Percentiles rank a stretch among this genome's conserved stretches.
Conservation (phyloP, 2,113 vertebrate genomes). For the Megaceryle torquata region DNA sequence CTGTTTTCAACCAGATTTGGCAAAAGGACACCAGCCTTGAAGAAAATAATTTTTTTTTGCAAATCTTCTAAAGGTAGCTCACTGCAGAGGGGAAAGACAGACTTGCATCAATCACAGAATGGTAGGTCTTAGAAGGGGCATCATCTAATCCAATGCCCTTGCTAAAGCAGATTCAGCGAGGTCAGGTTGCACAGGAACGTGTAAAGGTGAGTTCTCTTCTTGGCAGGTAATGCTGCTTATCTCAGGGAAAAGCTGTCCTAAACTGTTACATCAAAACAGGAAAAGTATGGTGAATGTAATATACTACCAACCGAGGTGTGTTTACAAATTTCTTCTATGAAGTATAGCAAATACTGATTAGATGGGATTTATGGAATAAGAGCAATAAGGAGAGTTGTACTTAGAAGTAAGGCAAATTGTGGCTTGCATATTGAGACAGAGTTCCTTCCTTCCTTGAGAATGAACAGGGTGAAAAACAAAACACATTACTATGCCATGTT, state of each 20-base stretch:
- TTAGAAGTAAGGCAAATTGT: too few species aligned
- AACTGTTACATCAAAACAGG: neutral
- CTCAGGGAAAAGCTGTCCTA: neutral
- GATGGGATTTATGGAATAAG: too few species aligned
- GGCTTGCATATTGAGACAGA: too few species aligned
- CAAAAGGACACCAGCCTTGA: neutral
- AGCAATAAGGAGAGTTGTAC: too few species aligned
- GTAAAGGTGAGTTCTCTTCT: too few species aligned
- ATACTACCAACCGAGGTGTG: neutral
- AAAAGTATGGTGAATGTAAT: neutral
- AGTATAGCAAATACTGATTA: too few species aligned
- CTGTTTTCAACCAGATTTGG: neutral
- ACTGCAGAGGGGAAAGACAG: neutral
- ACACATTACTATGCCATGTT: neutral
- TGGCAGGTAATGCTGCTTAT: neutral
- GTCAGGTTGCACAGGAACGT: too few species aligned
- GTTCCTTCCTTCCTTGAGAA: neutral
- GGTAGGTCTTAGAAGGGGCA: too few species aligned
- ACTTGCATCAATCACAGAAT: neutral
- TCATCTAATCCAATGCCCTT: too few species aligned
- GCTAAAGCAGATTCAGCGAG: too few species aligned
- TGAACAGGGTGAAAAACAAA: neutral
- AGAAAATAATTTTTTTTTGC: neutral
- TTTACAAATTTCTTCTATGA: too few species aligned
- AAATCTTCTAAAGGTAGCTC: neutral